Percentiles rank a stretch among this genome's conserved stretches.
Evolutionary conservation across 2,797 vertebrate genomes (phyloP).

Genomic region (Morelia viridis): DNA sequence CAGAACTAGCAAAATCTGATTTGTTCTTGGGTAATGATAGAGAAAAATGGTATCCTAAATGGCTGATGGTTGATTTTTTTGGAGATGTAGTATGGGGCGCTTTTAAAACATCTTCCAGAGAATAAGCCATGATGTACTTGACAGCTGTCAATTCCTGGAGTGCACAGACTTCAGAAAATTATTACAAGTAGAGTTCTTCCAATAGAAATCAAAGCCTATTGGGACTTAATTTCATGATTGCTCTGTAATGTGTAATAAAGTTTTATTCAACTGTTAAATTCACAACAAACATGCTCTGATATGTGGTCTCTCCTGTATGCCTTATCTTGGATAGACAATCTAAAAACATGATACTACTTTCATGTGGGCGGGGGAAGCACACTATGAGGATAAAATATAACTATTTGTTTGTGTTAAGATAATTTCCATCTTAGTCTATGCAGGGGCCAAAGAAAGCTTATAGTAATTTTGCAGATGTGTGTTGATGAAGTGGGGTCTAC

Average conservation of each 20-base stretch:
- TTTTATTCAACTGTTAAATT: not conserved
- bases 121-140: not conserved
- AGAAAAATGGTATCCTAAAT: not conserved
- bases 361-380: not conserved
- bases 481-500: constrained; percentile 35
- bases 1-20: not conserved
- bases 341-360: constrained; percentile 4
- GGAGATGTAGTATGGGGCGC: not conserved
- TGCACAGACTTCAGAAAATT: not conserved
- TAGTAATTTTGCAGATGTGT: constrained; percentile 9
- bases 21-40: not conserved
- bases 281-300: not conserved
- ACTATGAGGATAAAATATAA: constrained; percentile 10
- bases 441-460: not conserved
- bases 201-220: not conserved
- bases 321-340: constrained; percentile 30
- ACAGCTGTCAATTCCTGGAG: constrained; percentile 3
- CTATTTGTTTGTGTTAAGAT: constrained; percentile 8
- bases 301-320: constrained; percentile 13
- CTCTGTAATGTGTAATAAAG: not conserved
- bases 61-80: not conserved
- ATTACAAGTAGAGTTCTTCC: not conserved
- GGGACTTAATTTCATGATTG: constrained; percentile 1
- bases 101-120: constrained; percentile 7
- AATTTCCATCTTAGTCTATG: constrained; percentile 18